A percentile compares a stretch with the other conserved stretches of the same genome.
phyloP scores from a whole-genome alignment of 2,113 vertebrate species.

The Dunckerocampus dactyliophorus region DNA sequence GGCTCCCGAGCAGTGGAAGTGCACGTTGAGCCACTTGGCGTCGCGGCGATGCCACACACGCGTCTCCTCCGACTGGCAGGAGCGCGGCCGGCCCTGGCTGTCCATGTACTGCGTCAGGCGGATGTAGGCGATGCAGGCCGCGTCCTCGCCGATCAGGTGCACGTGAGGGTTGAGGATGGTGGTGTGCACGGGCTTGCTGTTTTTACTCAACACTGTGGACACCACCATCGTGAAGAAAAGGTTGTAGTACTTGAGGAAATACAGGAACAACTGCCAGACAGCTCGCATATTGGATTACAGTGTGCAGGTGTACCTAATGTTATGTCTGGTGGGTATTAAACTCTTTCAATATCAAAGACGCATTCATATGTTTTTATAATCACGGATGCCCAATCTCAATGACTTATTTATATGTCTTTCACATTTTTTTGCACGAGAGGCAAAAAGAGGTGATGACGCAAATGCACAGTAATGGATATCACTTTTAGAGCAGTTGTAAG shows the following conservation, averaged over 20 bases:
- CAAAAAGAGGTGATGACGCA: too few relatives aligned
- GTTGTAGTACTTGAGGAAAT: neutral
- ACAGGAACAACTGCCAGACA: neutral
- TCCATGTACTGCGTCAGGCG: conserved; percentile 98
- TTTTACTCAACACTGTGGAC: conserved; percentile 89
- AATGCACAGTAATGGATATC: too few relatives aligned
- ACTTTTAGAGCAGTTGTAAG: too few relatives aligned
- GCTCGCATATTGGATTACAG: neutral
- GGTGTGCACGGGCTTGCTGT: conserved; percentile 98
- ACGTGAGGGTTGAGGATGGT: conserved; percentile 98
- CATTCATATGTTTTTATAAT: too few relatives aligned
- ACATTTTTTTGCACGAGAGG: too few relatives aligned
- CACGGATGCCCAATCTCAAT: too few relatives aligned
- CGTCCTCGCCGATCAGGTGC: conserved; percentile 95
- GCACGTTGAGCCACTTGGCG: conserved; percentile 97
- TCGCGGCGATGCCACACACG: conserved; percentile 97
- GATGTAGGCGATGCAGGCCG: conserved; percentile 97
- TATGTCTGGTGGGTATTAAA: neutral
- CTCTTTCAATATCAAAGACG: too few relatives aligned
- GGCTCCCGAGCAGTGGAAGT: conserved; percentile 98
- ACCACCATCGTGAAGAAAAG: neutral
- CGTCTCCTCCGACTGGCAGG: conserved; percentile 96
- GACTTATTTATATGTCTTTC: too few relatives aligned
- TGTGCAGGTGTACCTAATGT: neutral
- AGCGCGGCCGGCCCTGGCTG: conserved; percentile 89